These are phyloP conservation scores for Meandrina meandrites DNA, from an alignment of 92 coral and sea anemone species.

Conservation along the genomic window DNA sequence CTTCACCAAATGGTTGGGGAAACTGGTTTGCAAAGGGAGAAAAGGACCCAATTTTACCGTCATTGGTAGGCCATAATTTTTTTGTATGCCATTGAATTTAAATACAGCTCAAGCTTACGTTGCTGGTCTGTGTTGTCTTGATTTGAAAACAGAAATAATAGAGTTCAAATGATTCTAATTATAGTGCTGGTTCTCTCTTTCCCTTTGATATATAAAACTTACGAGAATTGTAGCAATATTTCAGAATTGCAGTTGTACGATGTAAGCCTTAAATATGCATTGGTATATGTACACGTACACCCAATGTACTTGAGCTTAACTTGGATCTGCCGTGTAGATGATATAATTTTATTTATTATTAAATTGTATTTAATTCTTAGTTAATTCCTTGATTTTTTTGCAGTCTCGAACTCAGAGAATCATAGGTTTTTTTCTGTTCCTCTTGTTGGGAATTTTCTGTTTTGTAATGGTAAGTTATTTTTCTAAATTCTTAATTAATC, in stretches of 20 bases:
- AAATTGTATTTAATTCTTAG: too few species aligned
- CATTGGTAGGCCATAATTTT: constrained; percentile 62
- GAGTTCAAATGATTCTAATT: too few species aligned
- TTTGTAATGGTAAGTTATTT: constrained; percentile 82
- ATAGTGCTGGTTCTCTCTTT: too few species aligned
- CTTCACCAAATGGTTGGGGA: constrained; percentile 80
- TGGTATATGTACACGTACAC: too few species aligned
- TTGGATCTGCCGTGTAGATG: too few species aligned
- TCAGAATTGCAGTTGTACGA: too few species aligned
- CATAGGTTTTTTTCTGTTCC: constrained; percentile 85
- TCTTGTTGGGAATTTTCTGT: constrained; percentile 90
- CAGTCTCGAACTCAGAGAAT: constrained; percentile 92
- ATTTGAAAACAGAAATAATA: neutral
- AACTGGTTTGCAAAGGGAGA: constrained; percentile 71
- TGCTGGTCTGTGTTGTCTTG: neutral
- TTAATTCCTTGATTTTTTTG: constrained; percentile 8
- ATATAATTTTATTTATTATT: too few species aligned
- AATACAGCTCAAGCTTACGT: neutral
- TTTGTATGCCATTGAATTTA: too few species aligned
- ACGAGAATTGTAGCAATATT: too few species aligned
- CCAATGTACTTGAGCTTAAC: too few species aligned
- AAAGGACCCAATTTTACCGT: constrained; percentile 84
- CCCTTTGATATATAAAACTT: too few species aligned
- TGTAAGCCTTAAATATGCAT: too few species aligned
- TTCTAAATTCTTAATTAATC: neutral